phyloP scores from a whole-genome alignment of 2,888 invertebrate genomes.

The Eudemis profundana region DNA sequence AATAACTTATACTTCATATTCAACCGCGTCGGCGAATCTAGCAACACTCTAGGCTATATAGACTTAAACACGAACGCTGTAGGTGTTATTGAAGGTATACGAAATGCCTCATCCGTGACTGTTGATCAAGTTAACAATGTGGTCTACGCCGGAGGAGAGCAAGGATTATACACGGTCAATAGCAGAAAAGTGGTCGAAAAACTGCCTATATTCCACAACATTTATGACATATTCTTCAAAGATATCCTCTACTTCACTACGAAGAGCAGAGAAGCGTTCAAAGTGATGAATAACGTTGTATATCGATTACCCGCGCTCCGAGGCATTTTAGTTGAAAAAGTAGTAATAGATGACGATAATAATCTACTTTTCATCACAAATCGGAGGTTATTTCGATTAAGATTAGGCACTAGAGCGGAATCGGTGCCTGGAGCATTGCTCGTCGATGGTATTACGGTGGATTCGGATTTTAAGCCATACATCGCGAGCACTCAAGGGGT shows the following conservation, averaged over 20 bases:
- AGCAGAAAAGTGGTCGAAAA: constrained; percentile 63
- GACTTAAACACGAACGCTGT: constrained; percentile 59
- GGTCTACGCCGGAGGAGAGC: constrained; percentile 69
- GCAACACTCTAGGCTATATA: constrained; percentile 62
- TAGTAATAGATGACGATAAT: constrained; percentile 69
- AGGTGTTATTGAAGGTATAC: constrained; percentile 65
- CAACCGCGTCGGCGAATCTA: constrained; percentile 58
- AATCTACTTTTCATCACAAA: constrained; percentile 69
- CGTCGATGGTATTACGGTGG: constrained; percentile 28
- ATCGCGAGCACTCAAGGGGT: constrained; percentile 15
- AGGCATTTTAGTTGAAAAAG: constrained; percentile 60
- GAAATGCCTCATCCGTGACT: constrained; percentile 72
- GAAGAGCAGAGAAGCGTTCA: constrained; percentile 61
- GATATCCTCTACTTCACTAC: constrained; percentile 68
- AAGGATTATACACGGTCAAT: constrained; percentile 70
- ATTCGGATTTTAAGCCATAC: constrained; percentile 21
- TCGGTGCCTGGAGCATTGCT: constrained; percentile 6
- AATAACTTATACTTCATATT: constrained; percentile 73
- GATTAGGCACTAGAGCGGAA: constrained; percentile 61
- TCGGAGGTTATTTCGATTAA: constrained; percentile 63
- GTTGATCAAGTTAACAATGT: constrained; percentile 67
- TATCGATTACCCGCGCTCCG: constrained; percentile 61
- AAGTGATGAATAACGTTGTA: constrained; percentile 66
- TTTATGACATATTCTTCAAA: constrained; percentile 66
- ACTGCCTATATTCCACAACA: constrained; percentile 66